These are phyloP conservation scores for Myotis yumanensis DNA, from an alignment of 2,113 vertebrate species.

Conservation along the genomic window DNA sequence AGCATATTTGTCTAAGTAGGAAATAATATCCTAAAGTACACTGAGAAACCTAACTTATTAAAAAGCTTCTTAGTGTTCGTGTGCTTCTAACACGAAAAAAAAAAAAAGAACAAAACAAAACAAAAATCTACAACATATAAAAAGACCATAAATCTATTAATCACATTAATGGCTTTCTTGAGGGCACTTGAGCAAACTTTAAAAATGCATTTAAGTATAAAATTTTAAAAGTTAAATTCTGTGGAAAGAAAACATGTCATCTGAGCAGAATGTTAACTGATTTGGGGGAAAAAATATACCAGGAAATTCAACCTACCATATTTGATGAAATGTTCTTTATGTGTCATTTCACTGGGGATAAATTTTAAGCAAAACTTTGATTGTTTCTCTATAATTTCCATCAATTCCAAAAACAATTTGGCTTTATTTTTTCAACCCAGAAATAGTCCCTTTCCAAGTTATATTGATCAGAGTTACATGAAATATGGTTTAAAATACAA, in stretches of 20 bases:
- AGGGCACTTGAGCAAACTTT: background rate
- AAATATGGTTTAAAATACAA: background rate
- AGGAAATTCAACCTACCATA: background rate
- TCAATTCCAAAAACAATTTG: background rate
- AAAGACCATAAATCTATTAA: conserved; percentile 43
- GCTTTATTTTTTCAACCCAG: background rate
- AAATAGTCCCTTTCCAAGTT: background rate
- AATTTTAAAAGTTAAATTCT: conserved; percentile 57
- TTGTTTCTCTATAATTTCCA: background rate
- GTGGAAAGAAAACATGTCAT: background rate
- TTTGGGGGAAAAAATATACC: background rate
- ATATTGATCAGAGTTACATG: background rate
- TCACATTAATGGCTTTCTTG: conserved; percentile 45
- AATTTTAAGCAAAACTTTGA: background rate
- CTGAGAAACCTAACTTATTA: conserved; percentile 52
- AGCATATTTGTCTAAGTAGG: conserved; percentile 56
- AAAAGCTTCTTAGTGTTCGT: conserved; percentile 13
- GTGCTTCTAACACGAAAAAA: background rate
- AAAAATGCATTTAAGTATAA: conserved; percentile 50
- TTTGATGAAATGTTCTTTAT: conserved; percentile 30
- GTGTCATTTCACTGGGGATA: background rate
- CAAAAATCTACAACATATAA: background rate
- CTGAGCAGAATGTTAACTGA: conserved; percentile 25
- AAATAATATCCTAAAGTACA: conserved; percentile 68
- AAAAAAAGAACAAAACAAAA: background rate